A percentile compares a stretch with the other conserved stretches of the same genome.
Evolutionary conservation across 1,140 invertebrate genomes (phyloP).

Genomic region (Drosophila kikkawai): DNA sequence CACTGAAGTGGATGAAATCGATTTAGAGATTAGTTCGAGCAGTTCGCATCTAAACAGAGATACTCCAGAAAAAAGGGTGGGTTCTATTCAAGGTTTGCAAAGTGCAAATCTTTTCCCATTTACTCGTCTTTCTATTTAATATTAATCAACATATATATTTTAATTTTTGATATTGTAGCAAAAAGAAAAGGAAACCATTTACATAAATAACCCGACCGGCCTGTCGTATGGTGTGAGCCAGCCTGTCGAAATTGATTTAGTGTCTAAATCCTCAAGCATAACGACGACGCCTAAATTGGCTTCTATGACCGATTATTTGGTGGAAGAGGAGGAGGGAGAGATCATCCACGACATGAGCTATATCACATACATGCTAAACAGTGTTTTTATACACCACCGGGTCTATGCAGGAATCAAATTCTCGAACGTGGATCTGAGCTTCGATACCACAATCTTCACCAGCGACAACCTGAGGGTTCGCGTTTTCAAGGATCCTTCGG

Average conservation of each 20-base stretch:
- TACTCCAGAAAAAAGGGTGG: not conserved
- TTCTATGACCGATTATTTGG: not conserved
- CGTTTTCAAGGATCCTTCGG: slow-evolving; percentile 7
- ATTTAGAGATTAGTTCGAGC: slow-evolving; percentile 60
- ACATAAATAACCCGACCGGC: slow-evolving; percentile 18
- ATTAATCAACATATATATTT: not conserved
- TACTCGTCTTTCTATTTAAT: not conserved
- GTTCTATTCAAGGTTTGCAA: not conserved
- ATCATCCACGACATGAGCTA: slow-evolving; percentile 31
- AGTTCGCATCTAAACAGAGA: slow-evolving; percentile 52
- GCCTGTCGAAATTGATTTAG: not conserved
- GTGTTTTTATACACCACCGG: slow-evolving; percentile 36
- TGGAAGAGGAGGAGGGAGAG: slow-evolving; percentile 37
- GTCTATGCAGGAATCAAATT: slow-evolving; percentile 52
- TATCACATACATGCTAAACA: slow-evolving; percentile 32
- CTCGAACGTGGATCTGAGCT: not conserved
- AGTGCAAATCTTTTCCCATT: not conserved
- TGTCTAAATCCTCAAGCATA: not conserved
- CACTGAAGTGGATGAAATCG: slow-evolving; percentile 46
- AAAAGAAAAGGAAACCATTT: not conserved
- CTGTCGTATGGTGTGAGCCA: not conserved
- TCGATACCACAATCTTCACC: slow-evolving; percentile 46
- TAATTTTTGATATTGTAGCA: not conserved
- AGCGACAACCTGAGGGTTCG: slow-evolving; percentile 47
- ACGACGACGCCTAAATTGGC: not conserved